Conservation (phyloP, 2,888 invertebrate genomes). For the Perithous albicinctus region DNA sequence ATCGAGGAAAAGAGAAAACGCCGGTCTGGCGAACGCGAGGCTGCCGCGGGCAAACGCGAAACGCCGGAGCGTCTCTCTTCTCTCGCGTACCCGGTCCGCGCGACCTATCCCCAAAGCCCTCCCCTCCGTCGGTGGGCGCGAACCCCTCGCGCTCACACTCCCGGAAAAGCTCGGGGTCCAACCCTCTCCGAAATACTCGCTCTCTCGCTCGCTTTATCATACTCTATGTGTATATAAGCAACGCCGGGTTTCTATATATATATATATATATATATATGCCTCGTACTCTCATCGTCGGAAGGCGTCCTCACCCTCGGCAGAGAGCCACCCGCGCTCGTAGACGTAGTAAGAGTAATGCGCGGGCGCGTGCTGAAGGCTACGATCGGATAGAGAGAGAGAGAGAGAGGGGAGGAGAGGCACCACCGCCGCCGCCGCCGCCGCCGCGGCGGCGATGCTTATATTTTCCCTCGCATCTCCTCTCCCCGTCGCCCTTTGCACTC, state of each 20-base stretch:
- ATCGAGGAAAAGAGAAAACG: conserved; percentile 50
- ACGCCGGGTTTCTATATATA: background rate
- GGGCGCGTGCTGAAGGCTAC: conserved; percentile 74
- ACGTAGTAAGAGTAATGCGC: conserved; percentile 82
- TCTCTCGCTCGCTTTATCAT: conserved; percentile 40
- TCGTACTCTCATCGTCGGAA: conserved; percentile 19
- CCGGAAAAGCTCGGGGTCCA: conserved; percentile 21
- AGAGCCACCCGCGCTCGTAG: conserved; percentile 64
- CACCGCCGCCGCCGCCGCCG: conserved; percentile 26
- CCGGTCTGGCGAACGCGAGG: conserved; percentile 34
- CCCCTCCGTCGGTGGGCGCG: conserved; percentile 38
- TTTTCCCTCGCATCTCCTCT: conserved; percentile 37
- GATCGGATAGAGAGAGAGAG: conserved; percentile 58
- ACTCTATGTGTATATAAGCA: background rate
- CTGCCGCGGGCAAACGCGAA: conserved; percentile 52
- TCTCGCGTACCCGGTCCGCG: conserved; percentile 79
- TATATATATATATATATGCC: conserved; percentile 7
- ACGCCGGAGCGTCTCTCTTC: conserved; percentile 57
- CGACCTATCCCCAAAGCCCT: conserved; percentile 65
- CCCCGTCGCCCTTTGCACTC: conserved; percentile 20
- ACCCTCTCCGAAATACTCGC: conserved; percentile 20
- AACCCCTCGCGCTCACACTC: conserved; percentile 44
- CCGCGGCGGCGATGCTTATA: conserved; percentile 43
- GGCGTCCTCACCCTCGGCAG: conserved; percentile 21
- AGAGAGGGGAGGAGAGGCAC: conserved; percentile 12